These are phyloP conservation scores for Tenthredo livida DNA, from an alignment of 2,888 invertebrate species.

Conservation along the genomic window DNA sequence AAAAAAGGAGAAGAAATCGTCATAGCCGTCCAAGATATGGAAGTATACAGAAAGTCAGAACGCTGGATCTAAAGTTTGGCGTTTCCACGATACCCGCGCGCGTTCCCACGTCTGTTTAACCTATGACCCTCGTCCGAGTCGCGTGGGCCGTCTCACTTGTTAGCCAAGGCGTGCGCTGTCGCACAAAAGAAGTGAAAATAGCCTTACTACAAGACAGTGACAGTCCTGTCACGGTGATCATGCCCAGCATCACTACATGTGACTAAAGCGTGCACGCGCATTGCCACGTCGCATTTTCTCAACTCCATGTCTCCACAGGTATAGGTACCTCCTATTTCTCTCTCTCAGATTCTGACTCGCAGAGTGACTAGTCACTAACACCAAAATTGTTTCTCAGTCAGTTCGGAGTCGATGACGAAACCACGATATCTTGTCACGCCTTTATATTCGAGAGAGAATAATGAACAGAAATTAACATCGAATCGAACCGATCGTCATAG, in stretches of 20 bases:
- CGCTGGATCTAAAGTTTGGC: conserved; percentile 29
- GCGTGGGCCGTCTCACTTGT: conserved; percentile 71
- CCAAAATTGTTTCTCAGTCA: conserved; percentile 69
- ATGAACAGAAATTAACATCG: conserved; percentile 71
- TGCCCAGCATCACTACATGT: not conserved
- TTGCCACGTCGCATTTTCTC: conserved; percentile 18
- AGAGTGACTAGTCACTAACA: conserved; percentile 48
- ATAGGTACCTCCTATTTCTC: conserved; percentile 6
- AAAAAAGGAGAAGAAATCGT: not conserved
- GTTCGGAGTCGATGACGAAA: conserved; percentile 63
- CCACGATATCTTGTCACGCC: conserved; percentile 68
- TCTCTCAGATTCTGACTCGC: conserved; percentile 28
- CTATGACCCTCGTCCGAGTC: conserved; percentile 71
- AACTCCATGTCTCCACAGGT: not conserved
- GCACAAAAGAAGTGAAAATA: conserved; percentile 52
- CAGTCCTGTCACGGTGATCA: conserved; percentile 51
- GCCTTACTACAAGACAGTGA: conserved; percentile 45
- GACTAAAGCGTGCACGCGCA: conserved; percentile 29
- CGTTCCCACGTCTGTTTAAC: conserved; percentile 75
- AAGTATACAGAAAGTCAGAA: not conserved
- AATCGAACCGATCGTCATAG: conserved; percentile 52
- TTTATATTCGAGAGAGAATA: conserved; percentile 61
- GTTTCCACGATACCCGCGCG: conserved; percentile 54
- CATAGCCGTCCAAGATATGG: not conserved
- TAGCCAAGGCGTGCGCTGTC: conserved; percentile 53